Evolutionary conservation across 1,140 invertebrate genomes (phyloP), one percentile per base, ranked within the genome.

Genomic region (Camponotus floridanus): DNA sequence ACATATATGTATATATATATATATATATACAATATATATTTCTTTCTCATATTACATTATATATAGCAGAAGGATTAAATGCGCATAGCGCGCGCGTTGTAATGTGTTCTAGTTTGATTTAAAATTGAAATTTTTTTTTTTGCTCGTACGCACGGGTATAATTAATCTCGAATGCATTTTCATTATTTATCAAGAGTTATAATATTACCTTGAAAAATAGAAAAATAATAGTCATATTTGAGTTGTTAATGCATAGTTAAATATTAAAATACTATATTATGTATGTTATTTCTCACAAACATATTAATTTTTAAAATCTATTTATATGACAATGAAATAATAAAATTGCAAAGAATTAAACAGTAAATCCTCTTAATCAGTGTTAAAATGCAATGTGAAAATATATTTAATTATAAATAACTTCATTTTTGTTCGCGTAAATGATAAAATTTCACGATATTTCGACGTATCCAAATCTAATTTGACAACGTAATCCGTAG

Each of bases 341-440:
- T 39, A 39, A 36, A 36, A 57, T 79, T 6, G 33, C 33, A 51
- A 51, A 51, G 4, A 51, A 51, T 51, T 51, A 51, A 51, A 51
- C 3, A 18, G 18, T 15, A 51, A 51, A 36, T 51, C 48, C 18
- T 21, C n/a, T 39, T 79, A 45, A 73, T 45, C 0, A 15, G 33
- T 26, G 26, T 26, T 26, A 39, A 39, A 39, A 39, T 36, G 3
- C 26, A 59, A 33, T 59, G 33, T 61, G 11, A 31, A 61, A 39
- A 42, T 81, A 9, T 31, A 31, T 70, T 70, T n/a, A 33, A 6
- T 26, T 6, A 33, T 36, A 59, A 80, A 70, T 81, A 81, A 59
- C 31, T 73, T 79, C 26, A 51, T 48, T 71, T 45, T 42, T 26
- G 11, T 42, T 18, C 4, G 6, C 36, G 0, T 18, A 18, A 67